These are phyloP conservation scores for Amblyteles armatorius DNA, from an alignment of 2,888 invertebrate species.

Conservation along the genomic window DNA sequence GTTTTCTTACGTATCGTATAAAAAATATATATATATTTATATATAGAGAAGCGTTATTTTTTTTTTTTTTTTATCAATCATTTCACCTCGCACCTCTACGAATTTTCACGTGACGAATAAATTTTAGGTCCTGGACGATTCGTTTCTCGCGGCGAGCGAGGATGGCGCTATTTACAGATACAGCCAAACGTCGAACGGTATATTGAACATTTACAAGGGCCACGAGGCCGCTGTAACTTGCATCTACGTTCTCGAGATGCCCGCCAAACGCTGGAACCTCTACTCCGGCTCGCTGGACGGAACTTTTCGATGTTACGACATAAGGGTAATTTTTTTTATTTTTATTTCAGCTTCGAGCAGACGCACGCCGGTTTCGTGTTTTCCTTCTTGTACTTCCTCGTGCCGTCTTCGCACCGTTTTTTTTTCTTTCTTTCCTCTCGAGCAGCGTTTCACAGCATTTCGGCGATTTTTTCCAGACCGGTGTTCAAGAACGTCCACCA, in stretches of 20 bases:
- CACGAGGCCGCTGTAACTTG: slow-evolving; percentile 88
- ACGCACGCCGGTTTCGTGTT: not conserved
- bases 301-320: slow-evolving; percentile 87
- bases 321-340: slow-evolving; percentile 84
- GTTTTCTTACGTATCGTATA: slow-evolving; percentile 2
- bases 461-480: slow-evolving; percentile 84
- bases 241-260: slow-evolving; percentile 85
- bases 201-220: slow-evolving; percentile 86
- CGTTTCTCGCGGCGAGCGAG: slow-evolving; percentile 88
- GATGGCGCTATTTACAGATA: slow-evolving; percentile 88
- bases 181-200: slow-evolving; percentile 85
- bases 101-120: slow-evolving; percentile 23
- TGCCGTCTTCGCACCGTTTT: not conserved
- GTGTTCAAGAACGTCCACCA: slow-evolving; percentile 85
- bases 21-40: slow-evolving; percentile 4
- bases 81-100: not conserved
- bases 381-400: not conserved
- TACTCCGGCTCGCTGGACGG: slow-evolving; percentile 89
- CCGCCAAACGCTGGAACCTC: slow-evolving; percentile 85
- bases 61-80: not conserved
- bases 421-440: not conserved
- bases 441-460: not conserved
- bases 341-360: not conserved
- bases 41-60: slow-evolving; percentile 17
- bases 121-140: slow-evolving; percentile 87